Base-by-base conservation (phyloP, 2,888 invertebrate species). In the Eumerus sabulonum region DNA sequence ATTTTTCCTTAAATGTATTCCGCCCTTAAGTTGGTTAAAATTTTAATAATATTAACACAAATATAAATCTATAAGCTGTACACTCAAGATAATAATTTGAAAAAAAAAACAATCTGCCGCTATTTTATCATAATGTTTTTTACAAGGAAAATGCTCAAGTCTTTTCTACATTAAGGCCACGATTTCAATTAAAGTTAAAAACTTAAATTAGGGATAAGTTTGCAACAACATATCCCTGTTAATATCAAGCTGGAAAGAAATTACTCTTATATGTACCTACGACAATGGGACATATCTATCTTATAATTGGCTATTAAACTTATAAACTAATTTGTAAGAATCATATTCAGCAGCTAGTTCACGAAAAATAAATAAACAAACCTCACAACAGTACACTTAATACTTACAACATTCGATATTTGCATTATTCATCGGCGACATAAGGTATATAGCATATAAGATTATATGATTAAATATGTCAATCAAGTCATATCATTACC, bases 161-260 rank as follows among this genome's bases (percentile, higher is more conserved):
- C 48, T 66, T 56, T 48, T 66, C 56, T 56, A 47, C 45, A 64
- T 36, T 73, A 73, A 73, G 72, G 72, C 72, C 72, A 66, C 72
- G 53, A 53, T 59, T 47, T 42, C 40, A 47, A 60, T 59, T 53
- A 17, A 48, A 53, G 16, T 53, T 42, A 66, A 27, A 27, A 27
- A 11, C n/a, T 56, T 3, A 40, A 48, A 48, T 4, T 56, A 40
- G 13, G 38, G 14, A 47, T 36, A 5, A 17, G 45, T 19, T 18
- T 47, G 38, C 48, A 40, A 40, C 16, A 36, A 63, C 16, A 17
- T n/a, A 11, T 63, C 27, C 27, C 27, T 27, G 27, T 4, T 27
- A 27, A 4, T 7, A 27, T 7, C 7, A 27, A 27, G 27, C 27
- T 27, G n/a, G n/a, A 27, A 27, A 7, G 27, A 7, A 27, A 27